Base-by-base conservation (phyloP, 2,797 vertebrate genomes). In the Chromis chromis region DNA sequence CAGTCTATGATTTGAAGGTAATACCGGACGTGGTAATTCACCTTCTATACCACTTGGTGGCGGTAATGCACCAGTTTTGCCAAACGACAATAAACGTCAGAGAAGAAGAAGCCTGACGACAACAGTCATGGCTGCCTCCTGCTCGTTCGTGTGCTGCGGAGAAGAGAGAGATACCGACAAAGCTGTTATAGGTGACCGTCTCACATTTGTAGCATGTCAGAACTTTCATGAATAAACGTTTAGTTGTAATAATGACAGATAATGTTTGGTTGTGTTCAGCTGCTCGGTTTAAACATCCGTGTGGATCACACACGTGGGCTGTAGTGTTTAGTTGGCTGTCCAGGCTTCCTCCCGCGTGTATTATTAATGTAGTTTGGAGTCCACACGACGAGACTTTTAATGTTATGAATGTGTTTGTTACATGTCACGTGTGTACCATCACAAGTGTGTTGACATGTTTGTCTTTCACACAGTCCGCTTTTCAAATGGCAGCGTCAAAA, bases 401-500 rank as follows among this genome's bases (percentile, higher is more conserved):
- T 6, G 11, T 28, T 36, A 9, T 49, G 21, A 33, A 31, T 36
- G 17, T 57, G 6, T 31, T 17, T 7, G 9, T 10, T 33, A 33
- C 9, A 1, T 33, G 6, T 4, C 1, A 39, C 9, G 0, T 9
- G 39, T 5, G 5, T 4, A 17, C 4, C 3, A 25, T 16, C 14
- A 12, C 1, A 17, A 54, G 4, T 28, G 10, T 44, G 58, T 42
- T 42, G 39, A 42, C 12, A 14, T 70, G 12, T 66, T 54, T 75
- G 7, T 65, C 24, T 5, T 12, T 13, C 0, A 19, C 61, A 22
- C 79, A 99, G 98, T 98, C 44, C 95, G 93, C 42, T 99, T 99
- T 92, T 95, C 97, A 25, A 98, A 98, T 44, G 97, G 97, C 49
- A 92, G 42, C 57, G 85, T 97, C 68, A 91, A 46, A 82, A 92